These are phyloP conservation scores for Brachionus rubens DNA, from an alignment of 1,140 invertebrate genomes.

Conservation along the genomic window DNA sequence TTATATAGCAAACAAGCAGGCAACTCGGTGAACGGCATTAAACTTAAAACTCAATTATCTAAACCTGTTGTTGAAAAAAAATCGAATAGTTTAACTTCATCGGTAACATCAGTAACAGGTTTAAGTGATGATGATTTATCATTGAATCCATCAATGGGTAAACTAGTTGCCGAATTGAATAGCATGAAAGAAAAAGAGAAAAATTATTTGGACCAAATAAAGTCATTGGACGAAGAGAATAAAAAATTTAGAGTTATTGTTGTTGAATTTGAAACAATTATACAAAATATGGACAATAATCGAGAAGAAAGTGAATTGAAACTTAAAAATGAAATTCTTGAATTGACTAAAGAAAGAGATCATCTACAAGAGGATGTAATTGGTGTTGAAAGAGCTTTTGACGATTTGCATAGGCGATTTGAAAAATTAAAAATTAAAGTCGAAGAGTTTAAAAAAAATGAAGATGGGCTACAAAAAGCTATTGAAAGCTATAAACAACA, in stretches of 20 bases:
- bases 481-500: conserved; percentile 32
- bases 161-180: conserved; percentile 21
- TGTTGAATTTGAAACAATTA: conserved; percentile 33
- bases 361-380: conserved; percentile 46
- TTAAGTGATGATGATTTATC: conserved; percentile 11
- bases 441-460: conserved; percentile 37
- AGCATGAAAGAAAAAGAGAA: conserved; percentile 31
- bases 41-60: not conserved
- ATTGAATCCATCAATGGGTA: conserved; percentile 18
- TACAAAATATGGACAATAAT: conserved; percentile 43
- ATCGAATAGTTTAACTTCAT: conserved; percentile 7
- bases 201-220: not conserved
- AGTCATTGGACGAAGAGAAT: conserved; percentile 28
- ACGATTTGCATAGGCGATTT: conserved; percentile 35
- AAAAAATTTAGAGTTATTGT: conserved; percentile 19
- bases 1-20: not conserved
- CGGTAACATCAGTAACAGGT: conserved; percentile 16
- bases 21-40: not conserved
- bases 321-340: conserved; percentile 17
- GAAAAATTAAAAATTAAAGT: conserved; percentile 43
- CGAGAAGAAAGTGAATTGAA: conserved; percentile 25
- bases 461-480: conserved; percentile 7
- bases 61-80: conserved; percentile 8
- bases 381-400: conserved; percentile 38
- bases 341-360: conserved; percentile 45